Evolutionary conservation across 2,888 invertebrate genomes (phyloP), one percentile per base, ranked within the genome.

Genomic region (Acleris sparsana): DNA sequence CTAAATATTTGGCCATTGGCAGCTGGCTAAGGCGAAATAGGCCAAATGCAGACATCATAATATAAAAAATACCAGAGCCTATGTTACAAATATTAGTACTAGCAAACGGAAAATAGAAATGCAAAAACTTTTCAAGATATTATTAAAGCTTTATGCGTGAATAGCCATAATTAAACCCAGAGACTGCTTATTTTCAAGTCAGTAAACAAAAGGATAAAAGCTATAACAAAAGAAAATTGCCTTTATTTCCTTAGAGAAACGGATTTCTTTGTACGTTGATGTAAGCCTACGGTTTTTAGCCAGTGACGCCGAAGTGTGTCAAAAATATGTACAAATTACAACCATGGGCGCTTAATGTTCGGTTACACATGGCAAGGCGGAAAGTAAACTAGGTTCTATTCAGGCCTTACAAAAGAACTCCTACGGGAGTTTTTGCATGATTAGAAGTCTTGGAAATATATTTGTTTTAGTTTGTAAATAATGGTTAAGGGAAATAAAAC

Each of bases 301-400:
- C 13, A 13, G 39, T 13, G 39, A 13, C 39, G 39, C 39, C 39
- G 13, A 13, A 39, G 39, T 39, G 39, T 39, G 39, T 39, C 39
- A 9, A 13, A 11, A 39, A 39, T 39, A 4, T 13, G 13, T 39
- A 4, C 39, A 39, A 13, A 39, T 39, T 13, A 4, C 9, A 4
- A 39, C 3, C 0, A 39, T 13, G 1, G 39, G 39, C 39, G 39
- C 39, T 39, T 39, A 39, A 39, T 13, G 4, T 39, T 39, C 13
- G 39, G 39, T 39, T 39, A 39, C 39, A 60, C 55, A 65, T 55
- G 55, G 55, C 44, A 56, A 56, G 51, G 29, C 33, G 29, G 65
- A 55, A 60, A 60, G 60, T 56, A 60, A 65, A 65, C 65, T 65
- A 65, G 65, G 60, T 56, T 49, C 65, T 55, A 61, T 65, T 65